Base-by-base conservation (phyloP, 2,888 invertebrate species). In the Ectemnius lituratus region DNA sequence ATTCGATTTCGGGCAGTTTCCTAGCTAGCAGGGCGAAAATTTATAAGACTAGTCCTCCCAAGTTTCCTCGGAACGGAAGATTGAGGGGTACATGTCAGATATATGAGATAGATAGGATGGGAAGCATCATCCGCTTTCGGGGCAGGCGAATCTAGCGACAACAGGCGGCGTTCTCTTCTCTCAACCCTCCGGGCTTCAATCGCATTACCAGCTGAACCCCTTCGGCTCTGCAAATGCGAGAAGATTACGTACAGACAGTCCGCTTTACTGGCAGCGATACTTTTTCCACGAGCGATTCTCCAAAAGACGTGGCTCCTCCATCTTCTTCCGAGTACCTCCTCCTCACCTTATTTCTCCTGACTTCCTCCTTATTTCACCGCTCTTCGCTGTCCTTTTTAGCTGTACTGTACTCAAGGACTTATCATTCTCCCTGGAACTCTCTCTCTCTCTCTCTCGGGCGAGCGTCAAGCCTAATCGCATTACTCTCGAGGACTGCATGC, bases 391-490 rank as follows among this genome's bases (percentile, higher is more conserved):
- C 37, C 37, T 37, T 11, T 11, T 37, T 8, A 8, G 11, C 37
- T 37, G 8, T 37, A 6, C 37, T 37, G 8, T 67, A 8, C 37
- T n/a, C 13, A 37, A 23, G 45, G 49, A 69, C 62, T 77, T 67
- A 61, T 68, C 58, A 52, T 47, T 23, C 8, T 14, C 56, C 58
- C 37, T 52, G 28, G 20, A 14, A 47, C 14, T 45, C 64, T 52
- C 20, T n/a, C 45, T 59, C 18, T 59, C 16, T 70, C 67, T 60
- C 28, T 37, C 8, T 8, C 37, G 60, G 23, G 46, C 64, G 71
- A 80, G 37, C 66, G 75, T 68, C 65, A 28, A 60, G 56, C 62
- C 74, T 79, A 82, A 83, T 81, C 81, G 68, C 61, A 72, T 78
- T 72, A 70, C 52, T 20, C 56, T 27, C 6, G 58, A 16, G 45